Conservation (phyloP, 2,113 vertebrate genomes). For the Psephotus haematonotus region DNA sequence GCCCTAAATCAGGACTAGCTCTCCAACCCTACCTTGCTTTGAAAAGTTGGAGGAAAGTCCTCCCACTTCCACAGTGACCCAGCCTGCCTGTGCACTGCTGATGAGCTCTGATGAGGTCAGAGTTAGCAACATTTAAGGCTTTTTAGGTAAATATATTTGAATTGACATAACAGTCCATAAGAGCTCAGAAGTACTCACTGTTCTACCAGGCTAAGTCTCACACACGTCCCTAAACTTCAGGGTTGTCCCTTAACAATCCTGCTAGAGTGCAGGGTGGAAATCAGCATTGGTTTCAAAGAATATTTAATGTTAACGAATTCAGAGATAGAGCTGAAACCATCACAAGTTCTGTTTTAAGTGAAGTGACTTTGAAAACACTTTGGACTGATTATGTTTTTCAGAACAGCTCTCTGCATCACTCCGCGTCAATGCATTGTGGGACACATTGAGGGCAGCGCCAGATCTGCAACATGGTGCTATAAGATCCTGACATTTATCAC, state of each 20-base stretch:
- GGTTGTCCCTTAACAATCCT: not conserved
- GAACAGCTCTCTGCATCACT: not conserved
- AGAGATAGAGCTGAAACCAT: not conserved
- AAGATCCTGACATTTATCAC: constrained; percentile 28
- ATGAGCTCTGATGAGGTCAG: not conserved
- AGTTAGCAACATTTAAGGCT: not conserved
- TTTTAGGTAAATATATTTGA: not conserved
- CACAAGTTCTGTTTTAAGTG: not conserved
- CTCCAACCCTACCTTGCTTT: not conserved
- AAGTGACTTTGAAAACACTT: constrained; percentile 33
- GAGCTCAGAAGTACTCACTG: not conserved
- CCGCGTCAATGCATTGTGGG: not conserved
- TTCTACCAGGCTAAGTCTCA: not conserved
- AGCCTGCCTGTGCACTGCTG: not conserved
- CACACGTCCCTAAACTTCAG: not conserved
- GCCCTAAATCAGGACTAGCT: not conserved
- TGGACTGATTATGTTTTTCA: not conserved
- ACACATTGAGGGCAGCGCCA: constrained; percentile 20
- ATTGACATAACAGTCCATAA: not conserved
- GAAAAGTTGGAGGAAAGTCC: too few relatives aligned
- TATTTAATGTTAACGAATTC: not conserved
- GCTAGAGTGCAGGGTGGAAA: not conserved
- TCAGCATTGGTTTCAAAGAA: not conserved
- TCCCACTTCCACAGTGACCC: rapidly evolving
- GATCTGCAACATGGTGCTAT: not conserved